Evolutionary conservation across 35 echinoderm and acorn worm species (phyloP).

Genomic region (Holothuria glaberrima): DNA sequence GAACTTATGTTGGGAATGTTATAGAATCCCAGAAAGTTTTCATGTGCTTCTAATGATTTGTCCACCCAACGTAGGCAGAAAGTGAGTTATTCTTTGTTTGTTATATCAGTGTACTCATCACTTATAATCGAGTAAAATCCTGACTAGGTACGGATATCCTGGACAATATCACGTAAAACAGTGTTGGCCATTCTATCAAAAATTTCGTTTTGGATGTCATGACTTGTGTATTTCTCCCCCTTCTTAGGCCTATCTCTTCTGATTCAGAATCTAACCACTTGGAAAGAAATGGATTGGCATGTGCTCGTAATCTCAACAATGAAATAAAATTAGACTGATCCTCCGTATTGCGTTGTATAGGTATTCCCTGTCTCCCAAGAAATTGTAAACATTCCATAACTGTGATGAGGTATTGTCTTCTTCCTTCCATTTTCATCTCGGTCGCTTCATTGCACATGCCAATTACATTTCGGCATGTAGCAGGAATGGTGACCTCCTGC

Average conservation of each 20-base stretch:
- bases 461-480: no score
- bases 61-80: not conserved
- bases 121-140: slow-evolving; percentile 22
- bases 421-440: not conserved
- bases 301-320: not conserved
- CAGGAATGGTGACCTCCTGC: no score
- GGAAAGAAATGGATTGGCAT: slow-evolving; percentile 10
- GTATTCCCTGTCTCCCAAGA: not conserved
- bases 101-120: slow-evolving; percentile 43
- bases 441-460: no score
- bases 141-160: not conserved
- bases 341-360: slow-evolving; percentile 17
- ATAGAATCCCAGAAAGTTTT: not conserved
- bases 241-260: not conserved
- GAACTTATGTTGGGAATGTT: not conserved
- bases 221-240: not conserved
- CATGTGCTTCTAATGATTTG: not conserved
- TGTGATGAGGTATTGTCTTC: slow-evolving; percentile 26
- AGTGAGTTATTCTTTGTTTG: not conserved
- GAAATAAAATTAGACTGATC: not conserved
- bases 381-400: slow-evolving; percentile 21
- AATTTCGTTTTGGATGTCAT: slow-evolving; percentile 40
- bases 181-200: slow-evolving; percentile 23
- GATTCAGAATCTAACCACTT: slow-evolving; percentile 15
- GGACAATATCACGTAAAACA: slow-evolving; percentile 4